phyloP scores from a whole-genome alignment of 1,140 invertebrate genomes.

The Heliconius hewitsoni region DNA sequence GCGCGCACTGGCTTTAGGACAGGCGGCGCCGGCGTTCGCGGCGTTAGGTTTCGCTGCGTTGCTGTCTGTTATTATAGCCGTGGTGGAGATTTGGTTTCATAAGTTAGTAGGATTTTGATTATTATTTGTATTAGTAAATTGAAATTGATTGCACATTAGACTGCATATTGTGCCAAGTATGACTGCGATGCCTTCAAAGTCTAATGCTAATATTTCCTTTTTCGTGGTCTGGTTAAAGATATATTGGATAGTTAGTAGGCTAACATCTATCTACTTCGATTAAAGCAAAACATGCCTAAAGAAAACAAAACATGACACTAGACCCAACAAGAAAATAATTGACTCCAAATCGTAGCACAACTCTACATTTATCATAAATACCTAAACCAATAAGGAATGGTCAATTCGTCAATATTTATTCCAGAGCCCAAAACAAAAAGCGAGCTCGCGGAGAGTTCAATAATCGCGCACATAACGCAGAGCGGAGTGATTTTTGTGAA shows the following conservation, averaged over 20 bases:
- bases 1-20: slow-evolving; percentile 59
- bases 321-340: background rate
- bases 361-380: background rate
- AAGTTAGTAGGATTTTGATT: slow-evolving; percentile 40
- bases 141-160: no score
- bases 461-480: slow-evolving; percentile 46
- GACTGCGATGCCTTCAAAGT: no score
- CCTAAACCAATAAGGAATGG: slow-evolving; percentile 4
- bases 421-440: slow-evolving; percentile 33
- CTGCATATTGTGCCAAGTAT: no score
- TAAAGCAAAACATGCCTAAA: no score
- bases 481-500: slow-evolving; percentile 47
- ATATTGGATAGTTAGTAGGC: no score
- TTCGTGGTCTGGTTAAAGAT: no score
- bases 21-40: slow-evolving; percentile 65
- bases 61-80: slow-evolving; percentile 46
- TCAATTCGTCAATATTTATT: slow-evolving; percentile 36
- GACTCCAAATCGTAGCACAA: background rate
- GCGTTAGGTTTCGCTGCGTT: slow-evolving; percentile 45
- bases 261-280: no score
- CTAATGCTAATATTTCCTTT: no score
- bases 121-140: no score
- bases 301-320: no score
- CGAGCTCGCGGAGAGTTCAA: slow-evolving; percentile 27
- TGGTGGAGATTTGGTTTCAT: slow-evolving; percentile 53